These are phyloP conservation scores for Harpagoxenus sublaevis DNA, from an alignment of 2,888 invertebrate species.

Conservation along the genomic window DNA sequence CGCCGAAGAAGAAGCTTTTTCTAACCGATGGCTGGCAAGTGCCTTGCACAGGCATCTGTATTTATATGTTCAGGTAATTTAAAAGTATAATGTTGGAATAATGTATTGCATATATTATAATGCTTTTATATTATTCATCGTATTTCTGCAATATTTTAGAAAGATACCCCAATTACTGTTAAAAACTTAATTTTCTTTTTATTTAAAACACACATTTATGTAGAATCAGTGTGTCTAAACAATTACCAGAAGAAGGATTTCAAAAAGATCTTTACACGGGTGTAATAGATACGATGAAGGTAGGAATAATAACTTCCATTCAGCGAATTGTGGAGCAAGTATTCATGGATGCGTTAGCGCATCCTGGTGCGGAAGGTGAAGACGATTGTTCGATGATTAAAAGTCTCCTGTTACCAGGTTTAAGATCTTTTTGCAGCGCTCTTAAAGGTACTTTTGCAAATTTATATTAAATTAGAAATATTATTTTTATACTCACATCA, in stretches of 20 bases:
- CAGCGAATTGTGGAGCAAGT: slow-evolving; percentile 96
- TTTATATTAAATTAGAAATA: background rate
- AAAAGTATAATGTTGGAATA: background rate
- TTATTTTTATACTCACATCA: background rate
- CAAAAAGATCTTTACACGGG: slow-evolving; percentile 94
- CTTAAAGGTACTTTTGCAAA: slow-evolving; percentile 89
- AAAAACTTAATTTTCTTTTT: background rate
- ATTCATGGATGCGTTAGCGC: slow-evolving; percentile 95
- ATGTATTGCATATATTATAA: background rate
- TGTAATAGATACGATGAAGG: slow-evolving; percentile 92
- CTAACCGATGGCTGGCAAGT: slow-evolving; percentile 95
- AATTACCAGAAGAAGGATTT: slow-evolving; percentile 96
- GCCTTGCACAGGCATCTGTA: slow-evolving; percentile 93
- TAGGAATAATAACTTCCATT: slow-evolving; percentile 94
- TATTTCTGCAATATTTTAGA: background rate
- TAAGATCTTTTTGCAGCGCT: slow-evolving; percentile 96
- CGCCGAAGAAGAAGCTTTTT: slow-evolving; percentile 92
- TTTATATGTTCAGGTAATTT: slow-evolving; percentile 92
- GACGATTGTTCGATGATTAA: slow-evolving; percentile 95
- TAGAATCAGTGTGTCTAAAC: slow-evolving; percentile 92
- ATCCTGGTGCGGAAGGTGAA: slow-evolving; percentile 93
- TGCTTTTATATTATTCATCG: background rate
- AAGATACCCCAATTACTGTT: background rate
- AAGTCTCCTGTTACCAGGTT: slow-evolving; percentile 93
- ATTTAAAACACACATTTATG: background rate